Evolutionary conservation across 1,140 invertebrate species (phyloP), one percentile per base, ranked within the genome.

Genomic region (Holcopasites calliopsidis): DNA sequence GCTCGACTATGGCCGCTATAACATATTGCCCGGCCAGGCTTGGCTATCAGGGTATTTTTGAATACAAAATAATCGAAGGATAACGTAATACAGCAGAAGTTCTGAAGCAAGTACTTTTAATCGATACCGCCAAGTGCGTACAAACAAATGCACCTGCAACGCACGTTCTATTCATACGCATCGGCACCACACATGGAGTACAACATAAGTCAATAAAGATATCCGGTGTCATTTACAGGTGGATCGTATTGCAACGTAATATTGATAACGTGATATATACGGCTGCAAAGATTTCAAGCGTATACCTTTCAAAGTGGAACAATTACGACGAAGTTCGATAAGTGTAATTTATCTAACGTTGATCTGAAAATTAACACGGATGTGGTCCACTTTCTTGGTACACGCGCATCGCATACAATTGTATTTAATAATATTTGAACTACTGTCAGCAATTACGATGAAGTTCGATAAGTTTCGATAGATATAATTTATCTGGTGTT

Each of bases 211-310:
- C 68, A 69, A 81, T 60, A 76, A n/a, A 49, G 73, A 76, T 82
- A 82, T 78, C 79, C 18, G 42, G 79, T 70, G 69, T 70, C 62
- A 58, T 77, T 81, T 70, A 60, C 79, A 82, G 74, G 75, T 81
- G 79, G 65, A 81, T 82, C 79, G 28, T 70, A 26, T 81, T 81
- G 54, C 79, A 33, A 69, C 50, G 23, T 26, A n/a, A 4, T 50
- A 76, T 76, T 40, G 54, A 50, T 69, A 69, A 62, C 33, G 33
- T 11, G 18, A 23, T 55, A 57, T 23, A 38, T 33, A 26, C 7
- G 16, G 28, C 21, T 54, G 40, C 18, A 28, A 80, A 54, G 65
- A 75, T 38, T 70, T 76, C 60, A 50, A 16, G 52, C 49, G 31
- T 44, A 57, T 40, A 57, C n/a, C 21, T 16, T n/a, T 13, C 16